phyloP scores from a whole-genome alignment of 2,113 vertebrate genomes.

The Zapus hudsonius region DNA sequence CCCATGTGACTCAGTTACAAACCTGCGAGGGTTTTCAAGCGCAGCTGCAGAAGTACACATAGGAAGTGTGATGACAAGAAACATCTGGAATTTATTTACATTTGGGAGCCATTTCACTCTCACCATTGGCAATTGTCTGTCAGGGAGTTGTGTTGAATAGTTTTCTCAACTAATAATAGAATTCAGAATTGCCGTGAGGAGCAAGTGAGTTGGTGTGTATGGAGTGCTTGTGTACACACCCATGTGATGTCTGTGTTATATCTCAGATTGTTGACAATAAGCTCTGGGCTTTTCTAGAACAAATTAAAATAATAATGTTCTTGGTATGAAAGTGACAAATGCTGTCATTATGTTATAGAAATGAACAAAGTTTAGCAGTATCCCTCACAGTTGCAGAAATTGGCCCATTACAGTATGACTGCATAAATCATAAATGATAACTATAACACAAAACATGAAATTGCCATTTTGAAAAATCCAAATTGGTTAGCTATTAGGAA shows the following conservation, averaged over 20 bases:
- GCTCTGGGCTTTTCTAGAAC: background rate
- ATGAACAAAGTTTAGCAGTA: background rate
- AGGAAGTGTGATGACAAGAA: background rate
- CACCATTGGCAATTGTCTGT: background rate
- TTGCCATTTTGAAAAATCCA: background rate
- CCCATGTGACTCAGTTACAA: background rate
- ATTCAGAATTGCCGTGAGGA: background rate
- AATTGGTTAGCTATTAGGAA: slow-evolving; percentile 21
- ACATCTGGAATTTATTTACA: background rate
- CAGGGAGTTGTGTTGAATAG: background rate
- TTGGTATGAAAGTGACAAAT: background rate
- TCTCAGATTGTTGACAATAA: background rate
- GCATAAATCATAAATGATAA: background rate
- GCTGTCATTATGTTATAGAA: background rate
- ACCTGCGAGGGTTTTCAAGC: background rate
- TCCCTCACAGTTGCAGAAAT: background rate
- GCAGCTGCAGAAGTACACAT: background rate
- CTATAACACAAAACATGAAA: background rate
- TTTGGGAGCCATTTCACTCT: background rate
- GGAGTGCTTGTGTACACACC: too few species aligned
- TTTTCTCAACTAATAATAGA: background rate
- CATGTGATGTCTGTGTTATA: background rate
- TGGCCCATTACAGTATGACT: background rate
- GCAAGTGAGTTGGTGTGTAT: background rate
- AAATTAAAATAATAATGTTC: background rate